Conservation (phyloP, 92 coral and sea anemone genomes). For the Parazoanthus swiftii region DNA sequence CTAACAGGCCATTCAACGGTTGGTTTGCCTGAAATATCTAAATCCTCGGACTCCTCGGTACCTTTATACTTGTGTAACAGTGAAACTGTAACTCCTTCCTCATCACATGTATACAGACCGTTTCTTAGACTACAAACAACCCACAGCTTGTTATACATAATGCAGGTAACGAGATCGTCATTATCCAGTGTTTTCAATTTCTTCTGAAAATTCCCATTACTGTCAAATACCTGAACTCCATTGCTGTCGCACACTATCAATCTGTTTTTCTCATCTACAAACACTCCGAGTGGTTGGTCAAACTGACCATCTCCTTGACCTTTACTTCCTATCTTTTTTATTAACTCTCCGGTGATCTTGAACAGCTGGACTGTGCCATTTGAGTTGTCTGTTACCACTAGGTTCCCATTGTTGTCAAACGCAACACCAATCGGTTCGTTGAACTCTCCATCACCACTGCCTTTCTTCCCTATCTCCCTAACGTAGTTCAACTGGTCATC, state of each 20-base stretch:
- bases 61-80: not conserved
- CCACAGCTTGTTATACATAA: not conserved
- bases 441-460: not conserved
- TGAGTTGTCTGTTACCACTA: not conserved
- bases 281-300: not conserved
- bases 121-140: not conserved
- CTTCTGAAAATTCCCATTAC: not conserved
- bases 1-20: not conserved
- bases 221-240: not conserved
- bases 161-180: not conserved
- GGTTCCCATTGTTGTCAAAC: not conserved
- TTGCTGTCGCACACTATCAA: not conserved
- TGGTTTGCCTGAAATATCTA: not conserved
- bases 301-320: too few relatives aligned
- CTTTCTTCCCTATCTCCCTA: not conserved
- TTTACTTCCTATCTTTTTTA: not conserved
- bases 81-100: not conserved
- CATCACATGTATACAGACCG: not conserved
- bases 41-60: not conserved
- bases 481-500: not conserved
- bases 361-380: not conserved
- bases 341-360: not conserved
- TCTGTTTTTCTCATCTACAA: not conserved
- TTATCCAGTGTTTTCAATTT: not conserved
- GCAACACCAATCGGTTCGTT: not conserved